Evolutionary conservation across 2,888 invertebrate species (phyloP).

Genomic region (Holacanthella duospinosa): DNA sequence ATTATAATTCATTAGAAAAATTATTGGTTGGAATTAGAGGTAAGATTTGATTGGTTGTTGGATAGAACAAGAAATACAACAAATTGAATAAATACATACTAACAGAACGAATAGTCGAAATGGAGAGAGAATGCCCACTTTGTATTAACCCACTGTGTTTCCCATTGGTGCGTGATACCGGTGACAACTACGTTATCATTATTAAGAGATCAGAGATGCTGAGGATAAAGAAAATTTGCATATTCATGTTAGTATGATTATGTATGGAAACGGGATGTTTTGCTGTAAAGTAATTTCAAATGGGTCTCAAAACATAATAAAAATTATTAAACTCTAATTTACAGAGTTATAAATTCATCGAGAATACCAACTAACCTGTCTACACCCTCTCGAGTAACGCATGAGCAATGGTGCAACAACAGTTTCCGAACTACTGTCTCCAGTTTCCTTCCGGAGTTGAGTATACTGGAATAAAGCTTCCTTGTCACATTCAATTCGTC

Average conservation of each 20-base stretch:
- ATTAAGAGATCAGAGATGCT: too few relatives aligned
- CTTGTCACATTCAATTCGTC: conserved; percentile 81
- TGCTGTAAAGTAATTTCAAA: background rate
- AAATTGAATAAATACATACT: too few relatives aligned
- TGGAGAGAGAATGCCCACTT: too few relatives aligned
- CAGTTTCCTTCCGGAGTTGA: conserved; percentile 32
- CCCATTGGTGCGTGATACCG: too few relatives aligned
- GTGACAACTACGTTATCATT: too few relatives aligned
- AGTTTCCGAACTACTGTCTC: conserved; percentile 48
- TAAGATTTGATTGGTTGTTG: too few relatives aligned
- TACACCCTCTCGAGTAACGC: conserved; percentile 46
- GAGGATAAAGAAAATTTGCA: too few relatives aligned
- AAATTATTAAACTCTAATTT: background rate
- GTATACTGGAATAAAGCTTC: conserved; percentile 63
- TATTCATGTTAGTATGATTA: background rate
- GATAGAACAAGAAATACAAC: too few relatives aligned
- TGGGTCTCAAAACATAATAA: background rate
- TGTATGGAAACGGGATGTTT: background rate
- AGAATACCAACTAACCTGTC: conserved; percentile 43
- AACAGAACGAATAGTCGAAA: too few relatives aligned
- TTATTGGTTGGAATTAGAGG: too few relatives aligned
- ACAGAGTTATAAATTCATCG: background rate
- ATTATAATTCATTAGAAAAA: too few relatives aligned
- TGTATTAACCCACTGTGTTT: too few relatives aligned
- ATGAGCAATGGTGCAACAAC: conserved; percentile 50